A percentile compares a stretch with the other conserved stretches of the same genome.
These are phyloP conservation scores for Phytoseiulus persimilis DNA, from an alignment of 2,888 invertebrate species.

Conservation along the genomic window DNA sequence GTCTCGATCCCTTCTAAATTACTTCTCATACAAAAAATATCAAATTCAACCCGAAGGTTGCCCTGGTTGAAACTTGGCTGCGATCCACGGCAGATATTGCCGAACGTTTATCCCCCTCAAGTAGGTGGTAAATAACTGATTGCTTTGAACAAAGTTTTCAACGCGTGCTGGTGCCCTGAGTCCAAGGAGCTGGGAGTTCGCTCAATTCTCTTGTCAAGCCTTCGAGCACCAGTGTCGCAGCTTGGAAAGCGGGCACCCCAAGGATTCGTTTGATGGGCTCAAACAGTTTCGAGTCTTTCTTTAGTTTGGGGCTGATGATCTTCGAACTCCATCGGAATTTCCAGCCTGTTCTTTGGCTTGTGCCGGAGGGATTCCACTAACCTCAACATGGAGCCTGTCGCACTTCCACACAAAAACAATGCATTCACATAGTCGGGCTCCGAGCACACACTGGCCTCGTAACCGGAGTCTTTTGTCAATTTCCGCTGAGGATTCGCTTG, in stretches of 20 bases:
- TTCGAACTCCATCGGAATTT: too few relatives aligned
- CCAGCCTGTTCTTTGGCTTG: too few relatives aligned
- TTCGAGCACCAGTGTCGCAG: too few relatives aligned
- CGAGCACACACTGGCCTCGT: constrained; percentile 28
- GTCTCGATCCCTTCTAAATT: not conserved
- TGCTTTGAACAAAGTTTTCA: not conserved
- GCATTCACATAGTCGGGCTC: constrained; percentile 35
- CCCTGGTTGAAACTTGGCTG: not conserved
- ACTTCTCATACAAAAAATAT: not conserved
- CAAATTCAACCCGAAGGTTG: not conserved
- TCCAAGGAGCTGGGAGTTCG: not conserved
- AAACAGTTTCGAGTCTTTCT: too few relatives aligned
- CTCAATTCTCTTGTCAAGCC: too few relatives aligned
- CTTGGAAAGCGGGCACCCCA: too few relatives aligned
- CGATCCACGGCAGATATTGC: not conserved
- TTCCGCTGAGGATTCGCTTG: constrained; percentile 22
- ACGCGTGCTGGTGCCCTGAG: not conserved
- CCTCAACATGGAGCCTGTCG: not conserved
- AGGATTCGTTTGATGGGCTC: too few relatives aligned
- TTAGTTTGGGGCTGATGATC: too few relatives aligned
- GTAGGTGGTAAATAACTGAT: not conserved
- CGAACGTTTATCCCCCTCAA: not conserved
- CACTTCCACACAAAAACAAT: not conserved
- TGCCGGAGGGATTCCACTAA: not conserved
- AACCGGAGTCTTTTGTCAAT: constrained; percentile 19